Conservation (phyloP, 2,888 invertebrate species). For the Dastarcus helophoroides region DNA sequence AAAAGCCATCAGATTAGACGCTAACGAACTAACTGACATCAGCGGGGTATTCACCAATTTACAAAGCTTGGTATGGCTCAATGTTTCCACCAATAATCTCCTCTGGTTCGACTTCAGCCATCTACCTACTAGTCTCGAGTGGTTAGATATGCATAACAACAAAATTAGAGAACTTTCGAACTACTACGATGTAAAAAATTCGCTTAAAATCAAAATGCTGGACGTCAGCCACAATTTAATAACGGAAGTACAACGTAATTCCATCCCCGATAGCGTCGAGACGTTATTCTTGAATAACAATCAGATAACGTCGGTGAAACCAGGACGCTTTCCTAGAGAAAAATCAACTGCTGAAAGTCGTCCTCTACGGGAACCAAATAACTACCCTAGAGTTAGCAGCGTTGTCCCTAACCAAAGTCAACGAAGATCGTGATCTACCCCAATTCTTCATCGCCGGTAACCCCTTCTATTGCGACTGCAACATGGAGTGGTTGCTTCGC, state of each 20-base stretch:
- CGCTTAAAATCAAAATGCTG: conserved; percentile 59
- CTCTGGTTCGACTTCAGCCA: conserved; percentile 73
- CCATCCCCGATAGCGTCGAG: conserved; percentile 62
- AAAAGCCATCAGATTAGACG: conserved; percentile 65
- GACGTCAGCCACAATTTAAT: conserved; percentile 66
- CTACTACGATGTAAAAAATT: conserved; percentile 54
- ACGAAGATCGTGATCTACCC: conserved; percentile 57
- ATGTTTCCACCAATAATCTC: conserved; percentile 68
- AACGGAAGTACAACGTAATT: conserved; percentile 53
- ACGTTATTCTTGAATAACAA: conserved; percentile 65
- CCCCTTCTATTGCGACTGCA: conserved; percentile 76
- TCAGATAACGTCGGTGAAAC: conserved; percentile 54
- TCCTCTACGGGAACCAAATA: conserved; percentile 63
- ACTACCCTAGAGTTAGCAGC: conserved; percentile 60
- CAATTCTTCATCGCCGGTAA: conserved; percentile 72
- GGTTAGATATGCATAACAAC: conserved; percentile 74
- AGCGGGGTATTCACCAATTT: conserved; percentile 66
- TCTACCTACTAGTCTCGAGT: conserved; percentile 62
- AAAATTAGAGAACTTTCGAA: conserved; percentile 64
- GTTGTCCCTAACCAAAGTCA: conserved; percentile 53
- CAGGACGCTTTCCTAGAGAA: conserved; percentile 61
- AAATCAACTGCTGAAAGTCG: conserved; percentile 60
- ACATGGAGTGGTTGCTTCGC: conserved; percentile 76
- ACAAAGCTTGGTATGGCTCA: conserved; percentile 65
- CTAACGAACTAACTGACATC: conserved; percentile 66